These are phyloP conservation scores for Heterotilapia buettikoferi DNA, from an alignment of 2,113 vertebrate species.

Conservation along the genomic window DNA sequence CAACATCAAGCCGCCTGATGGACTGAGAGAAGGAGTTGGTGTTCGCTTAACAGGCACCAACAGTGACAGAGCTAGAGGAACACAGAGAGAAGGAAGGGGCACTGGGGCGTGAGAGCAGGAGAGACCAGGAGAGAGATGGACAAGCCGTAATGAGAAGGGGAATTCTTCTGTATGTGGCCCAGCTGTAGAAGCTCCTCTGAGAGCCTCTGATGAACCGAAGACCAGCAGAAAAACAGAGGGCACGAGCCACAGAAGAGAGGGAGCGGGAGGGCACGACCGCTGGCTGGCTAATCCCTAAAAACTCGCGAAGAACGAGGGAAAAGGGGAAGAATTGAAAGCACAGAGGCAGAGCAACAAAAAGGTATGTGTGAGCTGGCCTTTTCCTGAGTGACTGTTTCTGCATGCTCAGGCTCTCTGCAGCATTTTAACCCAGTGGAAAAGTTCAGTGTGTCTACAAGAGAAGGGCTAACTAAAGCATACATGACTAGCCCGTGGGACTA, in stretches of 20 bases:
- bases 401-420: background rate
- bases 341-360: conserved; percentile 10
- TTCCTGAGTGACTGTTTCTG: background rate
- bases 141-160: conserved; percentile 43
- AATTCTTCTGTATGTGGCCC: conserved; percentile 40
- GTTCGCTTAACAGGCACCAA: conserved; percentile 2
- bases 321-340: conserved; percentile 1
- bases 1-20: conserved; percentile 40
- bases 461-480: background rate
- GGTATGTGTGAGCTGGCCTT: conserved; percentile 21
- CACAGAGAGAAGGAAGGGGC: background rate
- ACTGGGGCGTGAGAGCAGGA: background rate
- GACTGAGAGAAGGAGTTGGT: conserved; percentile 38
- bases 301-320: conserved; percentile 1
- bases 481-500: conserved; percentile 11
- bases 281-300: conserved; percentile 40
- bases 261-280: conserved; percentile 14
- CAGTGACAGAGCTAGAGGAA: background rate
- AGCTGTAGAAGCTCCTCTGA: conserved; percentile 35
- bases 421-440: background rate
- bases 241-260: conserved; percentile 21
- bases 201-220: conserved; percentile 32
- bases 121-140: conserved; percentile 10
- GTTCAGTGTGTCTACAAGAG: background rate
- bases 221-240: conserved; percentile 20